Conservation (phyloP, 2,113 vertebrate genomes). For the Centropristis striata region DNA sequence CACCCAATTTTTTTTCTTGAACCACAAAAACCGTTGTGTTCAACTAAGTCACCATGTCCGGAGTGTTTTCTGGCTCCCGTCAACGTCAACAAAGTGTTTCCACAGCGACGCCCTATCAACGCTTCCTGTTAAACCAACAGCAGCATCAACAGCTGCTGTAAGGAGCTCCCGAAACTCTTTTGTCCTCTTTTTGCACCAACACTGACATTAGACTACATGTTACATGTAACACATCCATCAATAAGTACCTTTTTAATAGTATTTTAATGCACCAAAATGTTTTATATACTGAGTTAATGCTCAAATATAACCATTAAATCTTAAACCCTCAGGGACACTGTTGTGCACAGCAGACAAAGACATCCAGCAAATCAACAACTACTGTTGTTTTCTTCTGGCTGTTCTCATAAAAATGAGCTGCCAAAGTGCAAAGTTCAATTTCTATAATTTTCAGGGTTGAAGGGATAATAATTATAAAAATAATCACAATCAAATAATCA, state of each 20-base stretch:
- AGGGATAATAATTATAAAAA: neutral
- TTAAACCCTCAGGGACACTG: neutral
- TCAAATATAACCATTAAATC: neutral
- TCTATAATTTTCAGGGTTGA: neutral
- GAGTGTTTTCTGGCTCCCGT: constrained; percentile 54
- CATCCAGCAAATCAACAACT: constrained; percentile 34
- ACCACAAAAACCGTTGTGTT: constrained; percentile 16
- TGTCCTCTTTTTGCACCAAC: neutral
- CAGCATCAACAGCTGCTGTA: constrained; percentile 50
- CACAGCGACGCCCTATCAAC: constrained; percentile 53
- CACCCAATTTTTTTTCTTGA: constrained; percentile 16
- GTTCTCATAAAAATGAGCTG: constrained; percentile 16
- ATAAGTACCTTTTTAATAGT: constrained; percentile 1
- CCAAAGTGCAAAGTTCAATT: constrained; percentile 1
- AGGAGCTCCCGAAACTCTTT: constrained; percentile 33
- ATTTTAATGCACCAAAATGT: neutral
- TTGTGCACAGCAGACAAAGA: constrained; percentile 18
- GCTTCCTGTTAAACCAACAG: constrained; percentile 71
- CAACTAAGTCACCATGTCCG: constrained; percentile 10
- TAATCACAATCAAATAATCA: too few relatives aligned
- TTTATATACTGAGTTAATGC: neutral
- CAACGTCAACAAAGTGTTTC: constrained; percentile 66
- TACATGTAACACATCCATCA: constrained; percentile 4
- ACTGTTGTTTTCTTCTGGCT: constrained; percentile 12
- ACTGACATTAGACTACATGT: neutral